phyloP scores from a whole-genome alignment of 2,113 vertebrate species.

The Etia nguti region DNA sequence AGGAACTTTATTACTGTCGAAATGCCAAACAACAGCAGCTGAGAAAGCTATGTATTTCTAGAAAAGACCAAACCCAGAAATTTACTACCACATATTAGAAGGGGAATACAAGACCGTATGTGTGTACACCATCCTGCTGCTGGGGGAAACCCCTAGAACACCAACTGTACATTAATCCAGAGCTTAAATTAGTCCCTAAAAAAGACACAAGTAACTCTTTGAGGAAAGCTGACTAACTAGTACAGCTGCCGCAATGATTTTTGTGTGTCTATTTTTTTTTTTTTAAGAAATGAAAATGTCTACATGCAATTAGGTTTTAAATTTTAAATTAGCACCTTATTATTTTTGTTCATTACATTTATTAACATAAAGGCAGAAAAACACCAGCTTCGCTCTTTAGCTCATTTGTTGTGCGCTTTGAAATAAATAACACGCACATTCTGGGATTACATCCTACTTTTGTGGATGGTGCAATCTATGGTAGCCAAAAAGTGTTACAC shows the following conservation, averaged over 20 bases:
- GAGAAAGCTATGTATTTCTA: background rate
- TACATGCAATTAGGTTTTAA: background rate
- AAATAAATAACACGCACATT: background rate
- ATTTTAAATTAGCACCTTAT: background rate
- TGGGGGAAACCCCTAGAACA: background rate
- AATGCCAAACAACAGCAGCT: background rate
- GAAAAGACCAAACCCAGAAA: background rate
- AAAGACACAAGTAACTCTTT: background rate
- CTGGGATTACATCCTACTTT: background rate
- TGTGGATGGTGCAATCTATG: background rate
- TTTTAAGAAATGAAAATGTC: background rate
- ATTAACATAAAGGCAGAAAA: background rate
- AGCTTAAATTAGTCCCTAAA: background rate
- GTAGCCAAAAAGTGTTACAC: background rate
- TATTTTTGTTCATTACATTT: background rate
- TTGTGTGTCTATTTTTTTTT: accelerated
- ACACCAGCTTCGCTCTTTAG: background rate
- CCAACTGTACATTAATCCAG: background rate
- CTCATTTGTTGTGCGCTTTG: background rate
- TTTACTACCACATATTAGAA: background rate
- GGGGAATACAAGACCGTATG: background rate
- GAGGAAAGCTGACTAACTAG: background rate
- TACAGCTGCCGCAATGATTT: background rate
- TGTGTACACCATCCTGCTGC: background rate
- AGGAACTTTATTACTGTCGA: background rate